These are phyloP conservation scores for Dendrolimus pini DNA, from an alignment of 2,888 invertebrate species.

Conservation along the genomic window DNA sequence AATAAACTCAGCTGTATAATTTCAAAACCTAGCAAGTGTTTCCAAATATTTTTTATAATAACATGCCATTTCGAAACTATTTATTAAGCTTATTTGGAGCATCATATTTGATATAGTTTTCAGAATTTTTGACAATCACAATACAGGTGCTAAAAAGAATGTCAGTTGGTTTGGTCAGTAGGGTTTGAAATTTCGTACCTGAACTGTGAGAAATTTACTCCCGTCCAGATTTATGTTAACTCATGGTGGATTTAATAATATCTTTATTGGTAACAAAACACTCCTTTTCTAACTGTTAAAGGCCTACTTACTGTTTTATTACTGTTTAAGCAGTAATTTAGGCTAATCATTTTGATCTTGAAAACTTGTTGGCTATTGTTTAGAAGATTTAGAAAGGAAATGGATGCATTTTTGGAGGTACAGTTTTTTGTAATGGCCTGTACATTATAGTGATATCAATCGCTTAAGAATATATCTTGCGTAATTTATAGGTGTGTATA, in stretches of 20 bases:
- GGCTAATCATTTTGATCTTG: slow-evolving; percentile 32
- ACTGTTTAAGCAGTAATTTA: slow-evolving; percentile 29
- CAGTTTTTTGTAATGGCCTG: not conserved
- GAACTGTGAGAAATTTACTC: not conserved
- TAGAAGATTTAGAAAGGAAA: not conserved
- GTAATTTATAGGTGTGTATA: no score
- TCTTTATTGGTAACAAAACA: slow-evolving; percentile 50
- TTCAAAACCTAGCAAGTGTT: no score
- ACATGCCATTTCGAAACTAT: no score
- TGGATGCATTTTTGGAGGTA: not conserved
- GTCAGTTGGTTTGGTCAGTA: no score
- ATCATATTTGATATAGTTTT: no score
- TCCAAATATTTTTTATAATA: no score
- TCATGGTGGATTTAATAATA: slow-evolving; percentile 45
- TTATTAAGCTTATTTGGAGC: no score
- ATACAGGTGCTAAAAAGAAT: no score
- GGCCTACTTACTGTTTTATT: slow-evolving; percentile 35
- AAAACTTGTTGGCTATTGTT: slow-evolving; percentile 1
- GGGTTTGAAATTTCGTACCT: no score
- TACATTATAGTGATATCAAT: not conserved
- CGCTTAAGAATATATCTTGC: not conserved
- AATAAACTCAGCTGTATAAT: no score
- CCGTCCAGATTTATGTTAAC: slow-evolving; percentile 12
- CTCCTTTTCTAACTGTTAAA: slow-evolving; percentile 33
- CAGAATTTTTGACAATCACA: no score